Evolutionary conservation across 92 coral and sea anemone species (phyloP), one percentile per base, ranked within the genome.

Genomic region (Heteractis magnifica): DNA sequence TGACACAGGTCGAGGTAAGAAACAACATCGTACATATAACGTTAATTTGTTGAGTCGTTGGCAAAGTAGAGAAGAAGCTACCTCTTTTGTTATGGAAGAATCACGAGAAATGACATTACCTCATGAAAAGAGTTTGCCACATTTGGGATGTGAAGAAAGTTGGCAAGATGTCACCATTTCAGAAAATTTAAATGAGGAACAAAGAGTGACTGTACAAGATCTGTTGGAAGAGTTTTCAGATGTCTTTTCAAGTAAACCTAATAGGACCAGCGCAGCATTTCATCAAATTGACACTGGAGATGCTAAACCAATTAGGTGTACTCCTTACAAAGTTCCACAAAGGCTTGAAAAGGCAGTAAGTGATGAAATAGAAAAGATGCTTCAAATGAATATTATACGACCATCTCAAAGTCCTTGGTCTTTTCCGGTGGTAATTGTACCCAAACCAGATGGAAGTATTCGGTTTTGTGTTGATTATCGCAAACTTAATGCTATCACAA

Each of bases 391-490:
- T 14, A 83, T 87, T 34, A 73, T 86, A 52, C 71, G 89, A 70
- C 89, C 89, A 8, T 86, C 90, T 0, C 81, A 68, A 26, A 77
- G 87, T 21, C 87, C 89, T n/a, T 89, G 92, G 87, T 86, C 90
- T 7, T 55, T 55, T 23, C 92, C 92, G 0, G 90, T 90, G 0
- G 90, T 90, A 3, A 44, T 90, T 49, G 92, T 90, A 0, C 87
- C 83, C 19, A 90, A 90, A 16, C 83, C 83, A 21, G 90, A 90
- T n/a, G 89, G 90, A 0, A 81, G 89, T 21, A 87, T 80, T 14
- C 16, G 90, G 8, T 86, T 90, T 62, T 90, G 86, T 49, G 79
- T 90, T 18, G 92, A 90, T 56, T 90, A 87, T 52, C 53, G 86
- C 0, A 90, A 90, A 49, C 60, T 90, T 7, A 90, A 87, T 56